phyloP scores from a whole-genome alignment of 2,113 vertebrate species.

The Paraplagusia blochii region DNA sequence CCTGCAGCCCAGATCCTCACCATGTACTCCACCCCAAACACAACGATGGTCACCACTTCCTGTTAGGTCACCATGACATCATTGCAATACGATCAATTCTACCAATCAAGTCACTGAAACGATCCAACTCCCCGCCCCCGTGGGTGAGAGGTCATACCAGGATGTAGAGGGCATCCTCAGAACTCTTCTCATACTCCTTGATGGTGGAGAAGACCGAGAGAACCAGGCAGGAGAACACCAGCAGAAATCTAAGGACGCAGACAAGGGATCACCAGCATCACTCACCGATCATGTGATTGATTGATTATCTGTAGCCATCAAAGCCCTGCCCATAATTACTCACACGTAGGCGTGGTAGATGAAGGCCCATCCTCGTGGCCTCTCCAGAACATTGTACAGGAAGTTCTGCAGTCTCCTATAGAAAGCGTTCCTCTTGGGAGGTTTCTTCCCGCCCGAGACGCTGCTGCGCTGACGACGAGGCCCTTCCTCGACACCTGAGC shows the following conservation, averaged over 20 bases:
- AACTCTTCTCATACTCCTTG: conserved; percentile 95
- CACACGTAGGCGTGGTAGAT: conserved; percentile 71
- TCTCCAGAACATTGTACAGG: conserved; percentile 68
- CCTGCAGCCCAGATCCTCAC: conserved; percentile 96
- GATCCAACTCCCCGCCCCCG: no score
- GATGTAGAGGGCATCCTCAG: conserved; percentile 94
- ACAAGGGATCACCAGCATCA: conserved; percentile 12
- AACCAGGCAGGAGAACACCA: conserved; percentile 97
- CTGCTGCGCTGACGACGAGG: conserved; percentile 63
- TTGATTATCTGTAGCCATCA: neutral
- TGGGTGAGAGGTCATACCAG: conserved; percentile 73
- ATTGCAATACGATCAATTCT: neutral
- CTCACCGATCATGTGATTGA: neutral
- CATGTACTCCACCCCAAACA: conserved; percentile 96
- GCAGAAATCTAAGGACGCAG: conserved; percentile 80
- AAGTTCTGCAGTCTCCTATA: conserved; percentile 70
- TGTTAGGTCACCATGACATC: conserved; percentile 45
- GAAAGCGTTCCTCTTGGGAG: conserved; percentile 64
- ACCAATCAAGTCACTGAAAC: no score
- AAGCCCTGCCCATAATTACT: neutral
- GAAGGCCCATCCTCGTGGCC: conserved; percentile 68
- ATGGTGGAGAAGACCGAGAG: conserved; percentile 97
- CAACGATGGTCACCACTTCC: conserved; percentile 98
- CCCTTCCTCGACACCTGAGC: conserved; percentile 50
- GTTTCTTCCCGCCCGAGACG: conserved; percentile 56